Evolutionary conservation across 2,888 invertebrate species (phyloP), one percentile per base, ranked within the genome.

Genomic region (Polietes domitor): DNA sequence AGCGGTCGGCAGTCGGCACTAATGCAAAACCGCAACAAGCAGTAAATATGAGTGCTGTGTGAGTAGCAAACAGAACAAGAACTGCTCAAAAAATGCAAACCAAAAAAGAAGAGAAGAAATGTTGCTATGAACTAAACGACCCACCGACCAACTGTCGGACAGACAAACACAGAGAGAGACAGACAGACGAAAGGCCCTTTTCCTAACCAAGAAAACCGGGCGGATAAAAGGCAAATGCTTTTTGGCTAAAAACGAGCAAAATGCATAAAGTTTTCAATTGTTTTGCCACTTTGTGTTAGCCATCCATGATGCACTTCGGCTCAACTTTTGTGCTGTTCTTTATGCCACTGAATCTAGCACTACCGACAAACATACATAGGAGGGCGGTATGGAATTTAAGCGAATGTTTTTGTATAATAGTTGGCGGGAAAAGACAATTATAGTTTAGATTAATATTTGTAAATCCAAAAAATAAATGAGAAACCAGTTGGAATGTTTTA

Each of bases 211-310:
- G 74, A 63, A 74, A 61, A 70, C 71, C 71, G 70, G 19, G n/a
- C n/a, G n/a, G 47, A 50, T 41, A 58, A 73, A 72, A 71, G 81
- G 71, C 43, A 10, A 21, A 72, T 72, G 78, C 75, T 78, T 81
- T 81, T 73, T 78, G 81, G 76, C 68, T 70, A 76, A 81, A 84
- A 84, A 78, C 72, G 53, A 43, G 76, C n/a, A n/a, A 78, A 81
- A 81, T 80, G 61, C 81, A 84, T 81, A 84, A 84, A 81, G 76
- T 79, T 84, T 84, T 81, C 81, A 79, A 81, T 84, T 81, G 84
- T 81, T 79, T 84, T 79, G 81, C 61, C 81, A 84, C 81, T 81
- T 79, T 81, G 78, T 81, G 78, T 77, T 77, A 65, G 80, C 78
- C 83, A 78, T 61, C n/a, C 21, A 68, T 68, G 78, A 68, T 68